Evolutionary conservation across 1,140 invertebrate species (phyloP).

Genomic region (Bombus superbus): DNA sequence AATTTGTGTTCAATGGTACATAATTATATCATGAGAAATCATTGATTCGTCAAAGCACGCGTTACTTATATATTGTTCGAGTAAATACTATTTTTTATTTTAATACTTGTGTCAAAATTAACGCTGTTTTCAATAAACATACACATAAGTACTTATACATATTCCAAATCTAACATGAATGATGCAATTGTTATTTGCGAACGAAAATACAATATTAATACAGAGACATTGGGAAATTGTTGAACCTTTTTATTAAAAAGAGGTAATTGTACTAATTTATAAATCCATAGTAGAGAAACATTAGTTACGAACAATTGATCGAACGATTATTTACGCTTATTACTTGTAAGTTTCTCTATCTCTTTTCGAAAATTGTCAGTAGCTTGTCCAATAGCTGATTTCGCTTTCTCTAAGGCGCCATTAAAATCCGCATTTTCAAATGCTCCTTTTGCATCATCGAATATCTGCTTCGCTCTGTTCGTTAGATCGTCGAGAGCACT

Average conservation of each 20-base stretch:
- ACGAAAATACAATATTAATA: not conserved
- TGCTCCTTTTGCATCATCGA: not conserved
- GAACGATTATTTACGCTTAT: not conserved
- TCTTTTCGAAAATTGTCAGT: slow-evolving; percentile 13
- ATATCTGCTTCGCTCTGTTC: not conserved
- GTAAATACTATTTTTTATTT: not conserved
- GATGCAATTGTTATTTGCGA: not conserved
- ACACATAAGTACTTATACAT: not conserved
- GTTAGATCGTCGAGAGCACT: not conserved
- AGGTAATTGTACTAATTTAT: no score
- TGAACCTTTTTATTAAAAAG: not conserved
- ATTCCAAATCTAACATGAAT: not conserved
- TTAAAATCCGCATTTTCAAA: not conserved
- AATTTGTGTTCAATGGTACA: not conserved
- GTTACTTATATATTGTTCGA: not conserved
- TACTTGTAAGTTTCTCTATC: slow-evolving; percentile 3
- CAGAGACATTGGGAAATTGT: not conserved
- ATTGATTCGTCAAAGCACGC: not conserved
- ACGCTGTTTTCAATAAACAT: not conserved
- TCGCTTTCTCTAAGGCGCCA: slow-evolving; percentile 16
- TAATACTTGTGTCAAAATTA: not conserved
- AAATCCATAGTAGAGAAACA: not conserved
- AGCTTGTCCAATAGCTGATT: not conserved
- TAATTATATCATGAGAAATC: not conserved
- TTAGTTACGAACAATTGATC: not conserved